phyloP scores from a whole-genome alignment of 2,797 vertebrate species.

The Spatula clypeata region DNA sequence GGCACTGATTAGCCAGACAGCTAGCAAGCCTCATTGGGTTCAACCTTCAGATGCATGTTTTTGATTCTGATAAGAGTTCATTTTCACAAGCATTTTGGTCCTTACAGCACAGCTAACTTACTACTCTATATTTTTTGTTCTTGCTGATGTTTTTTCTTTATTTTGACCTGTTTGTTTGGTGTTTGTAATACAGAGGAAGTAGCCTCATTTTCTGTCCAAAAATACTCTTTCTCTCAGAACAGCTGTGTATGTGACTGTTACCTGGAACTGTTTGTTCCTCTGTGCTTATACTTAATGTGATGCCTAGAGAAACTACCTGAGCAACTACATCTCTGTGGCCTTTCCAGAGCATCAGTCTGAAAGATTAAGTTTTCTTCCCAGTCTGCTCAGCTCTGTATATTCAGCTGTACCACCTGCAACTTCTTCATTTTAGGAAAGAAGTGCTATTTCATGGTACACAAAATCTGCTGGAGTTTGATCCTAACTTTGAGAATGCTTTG shows the following conservation, averaged over 20 bases:
- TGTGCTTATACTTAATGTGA: slow-evolving; percentile 56
- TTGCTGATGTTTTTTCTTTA: background rate
- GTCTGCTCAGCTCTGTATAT: slow-evolving; percentile 62
- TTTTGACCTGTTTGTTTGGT: slow-evolving; percentile 23
- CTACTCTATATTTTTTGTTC: background rate
- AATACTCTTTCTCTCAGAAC: slow-evolving; percentile 7
- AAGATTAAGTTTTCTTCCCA: slow-evolving; percentile 37
- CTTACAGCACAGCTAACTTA: background rate
- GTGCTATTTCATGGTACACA: background rate
- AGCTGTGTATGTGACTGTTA: slow-evolving; percentile 27
- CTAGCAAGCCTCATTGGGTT: background rate
- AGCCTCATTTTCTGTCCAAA: slow-evolving; percentile 20
- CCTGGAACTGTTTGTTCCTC: slow-evolving; percentile 44
- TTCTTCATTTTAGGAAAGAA: slow-evolving; percentile 22
- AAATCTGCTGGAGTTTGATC: background rate
- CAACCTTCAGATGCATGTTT: slow-evolving; percentile 6
- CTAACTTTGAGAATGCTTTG: slow-evolving; percentile 25
- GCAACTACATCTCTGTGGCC: slow-evolving; percentile 75
- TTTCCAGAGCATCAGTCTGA: slow-evolving; percentile 79
- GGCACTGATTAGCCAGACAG: background rate
- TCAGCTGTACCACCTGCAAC: slow-evolving; percentile 36
- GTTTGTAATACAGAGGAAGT: slow-evolving; percentile 23
- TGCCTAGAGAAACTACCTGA: slow-evolving; percentile 77
- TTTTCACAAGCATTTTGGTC: background rate
- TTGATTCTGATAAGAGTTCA: background rate